Evolutionary conservation across 1,140 invertebrate species (phyloP), one percentile per base, ranked within the genome.

Genomic region (Pseudomyrmex sp.): DNA sequence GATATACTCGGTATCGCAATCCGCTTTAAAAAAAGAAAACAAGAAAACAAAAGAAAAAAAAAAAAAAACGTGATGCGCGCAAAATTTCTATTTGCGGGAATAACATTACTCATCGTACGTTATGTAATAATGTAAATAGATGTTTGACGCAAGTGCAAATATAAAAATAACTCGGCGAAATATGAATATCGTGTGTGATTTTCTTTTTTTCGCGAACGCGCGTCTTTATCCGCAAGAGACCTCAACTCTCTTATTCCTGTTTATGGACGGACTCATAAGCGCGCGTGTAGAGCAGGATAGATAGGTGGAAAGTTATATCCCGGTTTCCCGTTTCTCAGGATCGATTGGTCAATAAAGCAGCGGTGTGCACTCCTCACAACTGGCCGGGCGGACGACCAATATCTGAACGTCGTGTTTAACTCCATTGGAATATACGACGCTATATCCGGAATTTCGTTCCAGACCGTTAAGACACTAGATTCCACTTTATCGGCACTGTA

Each of bases 401-500:
- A 89, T 89, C 87, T 61, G 87, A 85, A 88, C 85, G 85, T 90
- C 89, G 90, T 90, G 92, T 90, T 90, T 91, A 92, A 92, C 90
- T 91, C 91, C 85, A 91, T 92, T 91, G 89, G 89, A 90, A 92
- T 91, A 93, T 93, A 93, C 89, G 89, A 87, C 84, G 90, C 91
- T 91, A 91, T 93, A 93, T 93, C 91, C 91, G 90, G 92, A 93
- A 93, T 93, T 93, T 93, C 92, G 90, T 93, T 93, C 89, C 91
- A 89, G 91, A 86, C 91, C 91, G 92, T 93, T 93, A 93, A 93
- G 92, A 91, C 92, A 92, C 92, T 93, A 93, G 93, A 94, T 93
- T 93, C 93, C 91, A 93, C 92, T 94, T 93, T 93, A 93, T 93
- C 90, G 92, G 90, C 90, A 92, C 84, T 90, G 93, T 95, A 95